A percentile compares a stretch with the other conserved stretches of the same genome.
Conservation (phyloP, 2,797 vertebrate species). For the Forpus xanthops region DNA sequence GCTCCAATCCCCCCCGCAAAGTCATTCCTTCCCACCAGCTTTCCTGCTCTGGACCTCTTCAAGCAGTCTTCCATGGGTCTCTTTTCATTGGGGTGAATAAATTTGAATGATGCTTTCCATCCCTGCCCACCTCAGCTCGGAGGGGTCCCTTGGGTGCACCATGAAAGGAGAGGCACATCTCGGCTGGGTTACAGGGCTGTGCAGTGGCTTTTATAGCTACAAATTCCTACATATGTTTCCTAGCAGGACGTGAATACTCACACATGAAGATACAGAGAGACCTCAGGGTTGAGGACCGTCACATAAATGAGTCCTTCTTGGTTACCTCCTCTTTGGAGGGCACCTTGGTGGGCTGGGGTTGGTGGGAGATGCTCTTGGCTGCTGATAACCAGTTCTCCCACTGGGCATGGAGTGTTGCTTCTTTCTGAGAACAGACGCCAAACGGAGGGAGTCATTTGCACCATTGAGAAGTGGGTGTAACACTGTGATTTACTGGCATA, state of each 20-base stretch:
- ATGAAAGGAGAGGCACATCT: constrained; percentile 35
- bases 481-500: background rate
- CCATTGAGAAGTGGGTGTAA: background rate
- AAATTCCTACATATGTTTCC: constrained; percentile 41
- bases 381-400: background rate
- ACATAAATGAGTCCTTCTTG: background rate
- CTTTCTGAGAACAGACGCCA: background rate
- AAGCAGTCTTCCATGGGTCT: background rate
- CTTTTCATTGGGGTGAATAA: background rate
- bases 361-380: background rate
- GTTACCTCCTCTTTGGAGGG: background rate
- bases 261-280: background rate
- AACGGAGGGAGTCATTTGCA: background rate
- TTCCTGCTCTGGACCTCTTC: background rate
- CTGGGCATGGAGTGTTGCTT: background rate
- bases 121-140: background rate
- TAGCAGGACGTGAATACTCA: background rate
- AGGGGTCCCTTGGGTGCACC: background rate
- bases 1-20: background rate
- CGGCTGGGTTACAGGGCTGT: constrained; percentile 29
- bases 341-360: background rate
- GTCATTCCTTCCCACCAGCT: background rate
- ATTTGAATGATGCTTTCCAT: background rate
- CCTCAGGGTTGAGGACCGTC: background rate
- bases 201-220: constrained; percentile 33